Evolutionary conservation across 2,113 vertebrate genomes (phyloP), one percentile per base, ranked within the genome.

Genomic region (Marmota monax): DNA sequence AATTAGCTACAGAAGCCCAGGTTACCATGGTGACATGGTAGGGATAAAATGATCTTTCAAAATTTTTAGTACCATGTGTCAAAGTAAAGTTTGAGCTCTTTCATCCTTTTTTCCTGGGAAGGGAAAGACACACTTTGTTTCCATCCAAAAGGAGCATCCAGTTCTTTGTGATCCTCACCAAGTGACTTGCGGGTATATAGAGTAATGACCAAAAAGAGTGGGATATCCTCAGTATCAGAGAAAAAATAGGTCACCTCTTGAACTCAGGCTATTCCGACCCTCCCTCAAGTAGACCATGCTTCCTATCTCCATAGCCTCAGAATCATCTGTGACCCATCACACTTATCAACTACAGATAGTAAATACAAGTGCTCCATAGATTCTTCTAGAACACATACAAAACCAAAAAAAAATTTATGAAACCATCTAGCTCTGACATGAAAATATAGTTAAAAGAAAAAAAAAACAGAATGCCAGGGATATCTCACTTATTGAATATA

Each of bases 1-100:
- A 91, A 96, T 96, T 96, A 97, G 78, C 73, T 90, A 74, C 20
- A 79, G 87, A 84, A 97, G 72, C 27, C 80, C 77, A 84, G 63
- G 97, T 97, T 97, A 79, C 97, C 90, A 97, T 96, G 94, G 97
- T 2, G 5, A 97, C 90, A 22, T 16, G 51, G 72, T 51, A 92
- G 92, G 80, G 80, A 90, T 79, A 78, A 98, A 94, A 96, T 93
- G 45, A 76, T 96, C 82, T 97, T 73, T 97, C 82, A 96, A 96
- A 72, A 95, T 95, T 97, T 96, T 80, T 32, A 73, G 85, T 72
- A 77, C 61, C 65, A 6, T 96, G 39, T 84, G 63, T 98, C 92
- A 96, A 97, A 97, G 77, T 63, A 84, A 97, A 93, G 72, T 95
- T 96, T 82, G 87, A 95, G 65, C 34, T 88, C 78, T 96, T 97